Evolutionary conservation across 1,140 invertebrate species (phyloP).

Genomic region (Eriocheir sinensis): DNA sequence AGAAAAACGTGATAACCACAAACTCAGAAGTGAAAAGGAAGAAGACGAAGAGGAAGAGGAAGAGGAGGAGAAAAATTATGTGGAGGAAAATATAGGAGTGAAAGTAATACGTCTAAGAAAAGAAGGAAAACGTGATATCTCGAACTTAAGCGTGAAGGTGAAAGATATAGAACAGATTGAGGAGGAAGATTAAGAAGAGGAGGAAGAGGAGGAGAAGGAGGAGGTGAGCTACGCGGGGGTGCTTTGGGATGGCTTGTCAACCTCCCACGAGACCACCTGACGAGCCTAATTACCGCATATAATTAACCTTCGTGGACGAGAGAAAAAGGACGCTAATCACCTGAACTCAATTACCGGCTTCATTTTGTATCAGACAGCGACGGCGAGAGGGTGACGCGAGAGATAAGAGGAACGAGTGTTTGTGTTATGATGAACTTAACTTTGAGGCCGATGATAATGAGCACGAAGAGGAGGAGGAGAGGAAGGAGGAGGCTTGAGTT

Average conservation of each 20-base stretch:
- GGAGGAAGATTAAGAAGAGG: background rate
- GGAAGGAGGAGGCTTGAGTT: background rate
- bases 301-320: background rate
- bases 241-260: background rate
- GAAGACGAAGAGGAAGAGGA: too few species aligned
- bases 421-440: constrained; percentile 24
- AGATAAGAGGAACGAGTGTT: background rate
- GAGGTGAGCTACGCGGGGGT: background rate
- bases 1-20: too few species aligned
- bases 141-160: too few species aligned
- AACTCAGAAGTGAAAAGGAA: too few species aligned
- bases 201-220: background rate
- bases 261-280: constrained; percentile 1
- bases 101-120: too few species aligned
- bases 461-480: background rate
- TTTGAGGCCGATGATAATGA: too few species aligned
- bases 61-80: too few species aligned
- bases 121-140: too few species aligned
- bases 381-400: background rate
- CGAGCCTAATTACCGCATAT: background rate
- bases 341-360: background rate
- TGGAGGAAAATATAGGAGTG: too few species aligned
- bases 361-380: constrained; percentile 1
- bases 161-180: background rate
- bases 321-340: background rate